phyloP scores from a whole-genome alignment of 2,888 invertebrate genomes.

The Sinotaia quadrata region DNA sequence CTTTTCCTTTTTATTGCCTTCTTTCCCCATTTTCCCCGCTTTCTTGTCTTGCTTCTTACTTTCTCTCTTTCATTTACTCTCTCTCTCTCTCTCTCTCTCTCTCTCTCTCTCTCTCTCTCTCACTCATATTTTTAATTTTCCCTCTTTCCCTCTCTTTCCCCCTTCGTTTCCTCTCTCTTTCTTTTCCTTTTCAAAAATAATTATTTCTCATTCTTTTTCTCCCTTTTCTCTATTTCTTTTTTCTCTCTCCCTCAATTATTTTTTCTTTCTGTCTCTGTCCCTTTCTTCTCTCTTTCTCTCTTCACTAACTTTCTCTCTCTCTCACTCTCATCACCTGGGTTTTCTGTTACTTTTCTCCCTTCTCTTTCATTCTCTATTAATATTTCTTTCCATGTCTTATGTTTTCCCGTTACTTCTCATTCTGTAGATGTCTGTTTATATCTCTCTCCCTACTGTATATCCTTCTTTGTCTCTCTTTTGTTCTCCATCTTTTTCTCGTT shows the following conservation, averaged over 20 bases:
- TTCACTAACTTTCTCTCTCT: no score
- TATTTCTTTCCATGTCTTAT: not conserved
- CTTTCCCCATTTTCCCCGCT: not conserved
- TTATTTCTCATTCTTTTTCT: not conserved
- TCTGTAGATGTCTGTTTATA: not conserved
- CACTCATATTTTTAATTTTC: not conserved
- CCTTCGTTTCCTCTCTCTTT: not conserved
- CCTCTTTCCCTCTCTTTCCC: not conserved
- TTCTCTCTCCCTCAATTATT: not conserved
- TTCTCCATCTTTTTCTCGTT: not conserved
- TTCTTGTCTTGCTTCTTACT: not conserved
- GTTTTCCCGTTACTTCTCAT: not conserved
- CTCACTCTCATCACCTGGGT: no score
- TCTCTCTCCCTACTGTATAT: not conserved
- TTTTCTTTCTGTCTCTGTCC: not conserved
- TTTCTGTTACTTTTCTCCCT: constrained; percentile 1
- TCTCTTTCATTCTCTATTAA: not conserved
- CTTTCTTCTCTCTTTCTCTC: not conserved
- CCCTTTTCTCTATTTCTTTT: not conserved
- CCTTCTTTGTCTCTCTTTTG: not conserved
- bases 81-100: constrained; percentile 12
- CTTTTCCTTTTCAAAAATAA: not conserved
- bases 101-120: constrained; percentile 3
- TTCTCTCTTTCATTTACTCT: not conserved
- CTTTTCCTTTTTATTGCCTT: not conserved